Evolutionary conservation across 2,888 invertebrate species (phyloP), one percentile per base, ranked within the genome.

Genomic region (Nemotelus pantherinus): DNA sequence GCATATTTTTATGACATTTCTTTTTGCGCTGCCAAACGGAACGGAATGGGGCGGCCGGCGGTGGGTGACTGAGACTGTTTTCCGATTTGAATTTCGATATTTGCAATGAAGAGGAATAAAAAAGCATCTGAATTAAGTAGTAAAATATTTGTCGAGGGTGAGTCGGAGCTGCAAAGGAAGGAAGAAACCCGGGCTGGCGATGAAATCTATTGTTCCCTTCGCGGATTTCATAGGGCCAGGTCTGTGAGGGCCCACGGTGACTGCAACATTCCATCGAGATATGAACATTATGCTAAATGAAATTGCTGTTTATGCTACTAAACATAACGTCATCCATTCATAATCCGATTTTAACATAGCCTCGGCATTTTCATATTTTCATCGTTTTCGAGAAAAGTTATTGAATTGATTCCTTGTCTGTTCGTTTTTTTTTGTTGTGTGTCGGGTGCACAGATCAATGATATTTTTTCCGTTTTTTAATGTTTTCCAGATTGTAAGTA

Each of bases 1-100:
- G 85, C 87, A 87, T 86, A 85, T 85, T 87, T 87, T 87, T 86
- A 85, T 86, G 87, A 86, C 87, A 85, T 83, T 85, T 83, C 82
- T 67, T 57, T 47, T 71, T 76, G 77, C 75, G 39, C 43, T 63
- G 71, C 67, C 64, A 65, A 65, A 76, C 58, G 77, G 76, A 76
- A 25, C 25, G 25, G 25, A 25, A 25, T 25, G 25, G 25, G 25
- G 25, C 25, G 25, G 25, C 25, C 25, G 25, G 25, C 25, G 25
- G 25, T 25, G 25, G 25, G 25, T 25, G 25, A 25, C 25, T 25
- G 25, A 25, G 25, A 25, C 25, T 79, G 79, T 77, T 79, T 81
- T 81, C 81, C 81, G 81, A 81, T 81, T 81, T 80, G 81, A 81
- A 81, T 81, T 81, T 80, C 76, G 68, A 77, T 77, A 25, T 25